phyloP scores from a whole-genome alignment of 2,888 invertebrate species.

The Keiferia lycopersicella region DNA sequence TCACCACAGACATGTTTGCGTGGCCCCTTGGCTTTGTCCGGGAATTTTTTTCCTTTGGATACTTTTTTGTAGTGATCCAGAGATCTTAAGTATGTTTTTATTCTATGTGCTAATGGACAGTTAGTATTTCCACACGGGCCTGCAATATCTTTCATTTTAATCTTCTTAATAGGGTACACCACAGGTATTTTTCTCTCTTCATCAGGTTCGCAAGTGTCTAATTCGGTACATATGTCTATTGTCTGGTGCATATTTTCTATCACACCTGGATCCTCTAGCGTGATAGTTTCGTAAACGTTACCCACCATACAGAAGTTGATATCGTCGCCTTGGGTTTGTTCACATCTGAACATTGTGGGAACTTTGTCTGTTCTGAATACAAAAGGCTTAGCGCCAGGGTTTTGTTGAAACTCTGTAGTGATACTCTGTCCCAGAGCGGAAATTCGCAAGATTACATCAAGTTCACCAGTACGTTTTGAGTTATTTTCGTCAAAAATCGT shows the following conservation, averaged over 20 bases:
- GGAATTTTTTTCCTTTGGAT: constrained; percentile 44
- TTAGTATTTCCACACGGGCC: constrained; percentile 74
- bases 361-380: constrained; percentile 71
- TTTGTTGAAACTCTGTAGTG: constrained; percentile 70
- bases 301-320: constrained; percentile 73
- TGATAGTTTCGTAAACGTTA: constrained; percentile 68
- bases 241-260: constrained; percentile 50
- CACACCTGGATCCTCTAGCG: constrained; percentile 68
- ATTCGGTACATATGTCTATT: constrained; percentile 69
- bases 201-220: constrained; percentile 60
- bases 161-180: constrained; percentile 62
- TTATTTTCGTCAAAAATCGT: constrained; percentile 59
- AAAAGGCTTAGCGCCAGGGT: constrained; percentile 63
- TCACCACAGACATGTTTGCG: constrained; percentile 53
- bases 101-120: constrained; percentile 70
- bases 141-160: constrained; percentile 72
- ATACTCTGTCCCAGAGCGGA: constrained; percentile 76
- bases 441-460: constrained; percentile 71
- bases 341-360: constrained; percentile 71
- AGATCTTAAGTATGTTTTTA: constrained; percentile 65
- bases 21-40: constrained; percentile 36
- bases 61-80: constrained; percentile 61
- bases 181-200: constrained; percentile 40
- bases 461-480: constrained; percentile 64
- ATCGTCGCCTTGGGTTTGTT: constrained; percentile 65